Evolutionary conservation across 2,888 invertebrate genomes (phyloP).

Genomic region (Tipula confusa): DNA sequence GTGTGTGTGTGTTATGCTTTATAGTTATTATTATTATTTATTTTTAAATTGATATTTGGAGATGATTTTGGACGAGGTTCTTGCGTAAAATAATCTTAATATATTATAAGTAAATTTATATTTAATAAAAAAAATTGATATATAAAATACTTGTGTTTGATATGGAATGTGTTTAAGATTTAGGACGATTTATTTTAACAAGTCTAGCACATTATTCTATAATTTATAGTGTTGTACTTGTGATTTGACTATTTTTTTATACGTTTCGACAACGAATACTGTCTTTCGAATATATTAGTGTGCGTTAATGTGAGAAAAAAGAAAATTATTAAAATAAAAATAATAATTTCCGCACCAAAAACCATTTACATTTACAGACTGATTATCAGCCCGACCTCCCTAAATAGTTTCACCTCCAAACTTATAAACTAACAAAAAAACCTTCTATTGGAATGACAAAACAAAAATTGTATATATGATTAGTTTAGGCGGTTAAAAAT

Average conservation of each 20-base stretch:
- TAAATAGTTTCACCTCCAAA: background rate
- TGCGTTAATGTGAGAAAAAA: no score
- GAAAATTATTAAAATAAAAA: no score
- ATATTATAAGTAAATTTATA: background rate
- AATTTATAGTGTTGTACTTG: no score
- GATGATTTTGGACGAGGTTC: background rate
- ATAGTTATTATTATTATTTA: background rate
- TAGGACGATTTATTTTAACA: background rate
- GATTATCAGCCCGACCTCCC: no score
- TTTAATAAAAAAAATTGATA: background rate
- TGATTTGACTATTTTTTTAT: no score
- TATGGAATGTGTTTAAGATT: background rate
- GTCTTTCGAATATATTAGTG: no score
- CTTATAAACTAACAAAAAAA: background rate
- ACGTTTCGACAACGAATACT: no score
- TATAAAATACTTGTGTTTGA: background rate
- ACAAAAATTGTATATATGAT: background rate
- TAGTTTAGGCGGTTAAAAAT: background rate
- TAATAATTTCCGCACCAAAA: background rate
- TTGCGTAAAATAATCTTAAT: background rate
- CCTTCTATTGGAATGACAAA: background rate
- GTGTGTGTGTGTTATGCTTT: background rate
- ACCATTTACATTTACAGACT: no score
- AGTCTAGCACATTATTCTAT: background rate
- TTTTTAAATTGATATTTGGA: background rate